A percentile compares a stretch with the other conserved stretches of the same genome.
These are phyloP conservation scores for Folsomia manolachei DNA, from an alignment of 2,888 invertebrate species.

Conservation along the genomic window DNA sequence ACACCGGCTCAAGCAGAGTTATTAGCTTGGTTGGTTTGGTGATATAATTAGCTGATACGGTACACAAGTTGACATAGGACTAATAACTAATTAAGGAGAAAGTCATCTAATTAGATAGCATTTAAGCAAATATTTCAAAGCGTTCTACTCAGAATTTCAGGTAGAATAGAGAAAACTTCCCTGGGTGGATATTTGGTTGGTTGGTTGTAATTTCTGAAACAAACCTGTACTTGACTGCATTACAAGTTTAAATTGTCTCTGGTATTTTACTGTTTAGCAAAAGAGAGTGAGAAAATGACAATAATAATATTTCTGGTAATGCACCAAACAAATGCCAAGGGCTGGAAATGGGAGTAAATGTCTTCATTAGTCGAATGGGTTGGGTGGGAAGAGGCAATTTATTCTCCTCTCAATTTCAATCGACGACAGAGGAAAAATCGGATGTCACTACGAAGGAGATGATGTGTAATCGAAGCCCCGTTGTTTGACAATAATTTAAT, in stretches of 20 bases:
- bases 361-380: neutral
- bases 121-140: too few relatives aligned
- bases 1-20: neutral
- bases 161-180: too few relatives aligned
- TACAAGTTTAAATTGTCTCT: too few relatives aligned
- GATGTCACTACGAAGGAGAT: too few relatives aligned
- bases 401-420: neutral
- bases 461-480: neutral
- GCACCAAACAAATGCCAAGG: neutral
- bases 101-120: too few relatives aligned
- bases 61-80: too few relatives aligned
- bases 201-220: neutral
- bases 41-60: neutral
- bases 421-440: neutral
- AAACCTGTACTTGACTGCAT: too few relatives aligned
- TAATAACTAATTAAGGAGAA: too few relatives aligned
- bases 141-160: too few relatives aligned
- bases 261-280: too few relatives aligned
- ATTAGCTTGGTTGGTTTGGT: neutral
- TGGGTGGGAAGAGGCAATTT: neutral
- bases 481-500: slow-evolving; percentile 2
- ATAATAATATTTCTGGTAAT: too few relatives aligned
- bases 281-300: too few relatives aligned
- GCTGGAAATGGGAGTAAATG: neutral
- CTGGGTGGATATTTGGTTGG: neutral